Evolutionary conservation across 2,888 invertebrate genomes (phyloP).

Genomic region (Polyommatus icarus): DNA sequence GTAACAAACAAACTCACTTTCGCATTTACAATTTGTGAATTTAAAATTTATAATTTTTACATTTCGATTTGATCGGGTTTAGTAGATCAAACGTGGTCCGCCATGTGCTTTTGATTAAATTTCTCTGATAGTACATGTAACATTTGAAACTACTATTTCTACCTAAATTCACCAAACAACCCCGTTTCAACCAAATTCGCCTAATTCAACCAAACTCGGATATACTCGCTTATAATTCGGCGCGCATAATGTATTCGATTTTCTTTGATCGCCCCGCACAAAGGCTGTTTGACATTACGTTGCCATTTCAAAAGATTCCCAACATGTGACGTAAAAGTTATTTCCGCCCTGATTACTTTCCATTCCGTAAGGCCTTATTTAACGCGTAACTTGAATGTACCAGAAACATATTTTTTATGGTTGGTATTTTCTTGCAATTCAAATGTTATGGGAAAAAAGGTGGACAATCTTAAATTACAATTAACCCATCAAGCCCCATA

Average conservation of each 20-base stretch:
- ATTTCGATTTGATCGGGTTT: too few species aligned
- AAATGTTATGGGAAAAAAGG: background rate
- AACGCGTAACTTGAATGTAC: background rate
- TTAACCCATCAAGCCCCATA: too few species aligned
- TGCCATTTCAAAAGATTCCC: constrained; percentile 28
- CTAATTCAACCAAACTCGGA: background rate
- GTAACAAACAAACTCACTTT: too few species aligned
- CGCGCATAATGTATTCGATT: background rate
- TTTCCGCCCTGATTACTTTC: constrained; percentile 29
- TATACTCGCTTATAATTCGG: background rate
- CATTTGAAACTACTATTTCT: background rate
- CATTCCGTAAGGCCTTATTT: background rate
- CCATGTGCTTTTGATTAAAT: too few species aligned
- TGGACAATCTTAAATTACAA: too few species aligned
- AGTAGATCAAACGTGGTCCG: too few species aligned
- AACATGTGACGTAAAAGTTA: constrained; percentile 24
- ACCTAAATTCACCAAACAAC: background rate
- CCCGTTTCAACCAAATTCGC: background rate
- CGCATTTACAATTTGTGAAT: too few species aligned
- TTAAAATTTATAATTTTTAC: too few species aligned
- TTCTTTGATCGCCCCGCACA: constrained; percentile 27
- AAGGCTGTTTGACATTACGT: constrained; percentile 21
- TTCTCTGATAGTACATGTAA: too few species aligned
- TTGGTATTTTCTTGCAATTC: background rate
- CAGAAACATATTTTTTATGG: background rate